These are phyloP conservation scores for Andrena hattorfiana DNA, from an alignment of 2,888 invertebrate genomes.

Conservation along the genomic window DNA sequence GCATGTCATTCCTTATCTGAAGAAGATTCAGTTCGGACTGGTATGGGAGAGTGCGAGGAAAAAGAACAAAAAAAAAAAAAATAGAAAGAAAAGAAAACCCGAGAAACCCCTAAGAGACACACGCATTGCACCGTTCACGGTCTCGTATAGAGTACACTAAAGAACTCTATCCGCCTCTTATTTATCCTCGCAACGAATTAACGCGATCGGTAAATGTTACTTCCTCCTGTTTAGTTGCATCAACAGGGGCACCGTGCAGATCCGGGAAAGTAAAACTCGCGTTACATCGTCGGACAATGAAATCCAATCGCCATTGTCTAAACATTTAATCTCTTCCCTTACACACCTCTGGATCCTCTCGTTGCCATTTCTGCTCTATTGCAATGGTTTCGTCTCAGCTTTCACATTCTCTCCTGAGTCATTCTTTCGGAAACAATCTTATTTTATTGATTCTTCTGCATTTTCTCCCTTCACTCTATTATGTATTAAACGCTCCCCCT, in stretches of 20 bases:
- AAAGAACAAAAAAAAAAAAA: conserved; percentile 42
- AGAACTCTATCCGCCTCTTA: conserved; percentile 58
- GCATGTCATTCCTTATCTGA: conserved; percentile 38
- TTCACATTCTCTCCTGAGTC: neutral
- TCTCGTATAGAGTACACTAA: conserved; percentile 67
- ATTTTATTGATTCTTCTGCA: conserved; percentile 4
- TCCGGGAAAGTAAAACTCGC: conserved; percentile 51
- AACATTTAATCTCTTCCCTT: conserved; percentile 10
- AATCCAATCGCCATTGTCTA: conserved; percentile 37
- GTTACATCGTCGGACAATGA: conserved; percentile 48
- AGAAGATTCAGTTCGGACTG: conserved; percentile 24
- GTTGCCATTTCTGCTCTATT: conserved; percentile 7
- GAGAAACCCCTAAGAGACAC: conserved; percentile 46
- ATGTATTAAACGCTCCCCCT: conserved; percentile 17
- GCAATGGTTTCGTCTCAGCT: neutral
- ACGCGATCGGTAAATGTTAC: conserved; percentile 76
- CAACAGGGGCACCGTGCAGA: conserved; percentile 47
- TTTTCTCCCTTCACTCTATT: conserved; percentile 24
- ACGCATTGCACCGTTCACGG: conserved; percentile 72
- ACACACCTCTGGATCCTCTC: conserved; percentile 9
- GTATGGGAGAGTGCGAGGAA: conserved; percentile 48
- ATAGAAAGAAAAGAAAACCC: conserved; percentile 34
- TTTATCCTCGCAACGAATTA: conserved; percentile 66
- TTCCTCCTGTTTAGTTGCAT: conserved; percentile 51
- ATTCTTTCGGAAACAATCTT: neutral